Evolutionary conservation across 2,888 invertebrate genomes (phyloP), one percentile per base, ranked within the genome.

Genomic region (Xanthorhoe designata): DNA sequence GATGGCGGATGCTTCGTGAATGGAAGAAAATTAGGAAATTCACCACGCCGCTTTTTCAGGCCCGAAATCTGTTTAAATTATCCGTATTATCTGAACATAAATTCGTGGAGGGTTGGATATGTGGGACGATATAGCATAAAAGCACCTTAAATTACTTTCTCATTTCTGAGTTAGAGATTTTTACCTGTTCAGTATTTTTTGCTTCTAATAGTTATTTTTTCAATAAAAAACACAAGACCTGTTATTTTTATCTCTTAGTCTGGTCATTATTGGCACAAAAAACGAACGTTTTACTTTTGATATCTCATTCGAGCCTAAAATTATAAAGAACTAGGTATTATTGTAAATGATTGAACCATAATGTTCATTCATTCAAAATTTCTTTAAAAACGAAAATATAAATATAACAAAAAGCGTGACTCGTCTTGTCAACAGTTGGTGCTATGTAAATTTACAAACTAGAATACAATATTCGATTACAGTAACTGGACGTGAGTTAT

Each of bases 21-120:
- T 90, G 86, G 82, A 86, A 87, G 80, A 87, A 90, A 92, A 92
- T 92, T 91, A 92, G 89, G 86, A 87, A 89, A 90, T 90, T 90
- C 86, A 86, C 88, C 88, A 85, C 85, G 83, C 75, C 80, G 85
- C 84, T 86, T 88, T 85, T 89, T 85, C 82, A 84, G 83, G 75
- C 81, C 74, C 77, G 73, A 75, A 81, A 84, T 82, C 85, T 86
- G 83, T 84, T 89, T 89, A 87, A 90, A 90, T 89, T 88, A 89
- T 86, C 81, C 82, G 80, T 82, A 85, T 84, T 86, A 84, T 80
- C 82, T 81, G 75, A 78, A 78, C 76, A 81, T 83, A 84, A 78
- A 79, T 78, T 81, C 75, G 69, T 76, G 66, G 71, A 65, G 68
- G 68, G 65, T 67, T 64, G 68, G 64, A 73, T 68, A 64, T 70